phyloP scores from a whole-genome alignment of 2,888 invertebrate genomes.

The Drosophila mayaguana region DNA sequence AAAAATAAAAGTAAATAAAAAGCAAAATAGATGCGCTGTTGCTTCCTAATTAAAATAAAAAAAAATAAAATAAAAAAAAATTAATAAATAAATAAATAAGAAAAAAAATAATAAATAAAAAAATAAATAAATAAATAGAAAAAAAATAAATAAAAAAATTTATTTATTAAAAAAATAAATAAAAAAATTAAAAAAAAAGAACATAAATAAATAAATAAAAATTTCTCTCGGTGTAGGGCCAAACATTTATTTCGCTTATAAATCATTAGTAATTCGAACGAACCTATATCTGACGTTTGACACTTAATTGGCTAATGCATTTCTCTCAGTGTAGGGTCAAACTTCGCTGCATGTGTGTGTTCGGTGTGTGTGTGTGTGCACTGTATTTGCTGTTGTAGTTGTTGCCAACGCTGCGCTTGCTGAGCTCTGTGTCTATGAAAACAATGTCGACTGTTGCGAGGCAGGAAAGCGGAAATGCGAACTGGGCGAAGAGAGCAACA shows the following conservation, averaged over 20 bases:
- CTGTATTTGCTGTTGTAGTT: slow-evolving; percentile 38
- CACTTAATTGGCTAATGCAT: not conserved
- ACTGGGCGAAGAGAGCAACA: slow-evolving; percentile 63
- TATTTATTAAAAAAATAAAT: too few species aligned
- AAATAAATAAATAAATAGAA: too few species aligned
- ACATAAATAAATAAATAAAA: too few species aligned
- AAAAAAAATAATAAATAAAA: too few species aligned
- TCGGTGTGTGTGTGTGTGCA: not conserved
- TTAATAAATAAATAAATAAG: too few species aligned
- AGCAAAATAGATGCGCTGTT: too few species aligned
- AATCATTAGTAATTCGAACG: not conserved
- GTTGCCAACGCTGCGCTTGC: slow-evolving; percentile 58
- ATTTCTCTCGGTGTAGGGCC: not conserved
- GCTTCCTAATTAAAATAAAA: too few species aligned
- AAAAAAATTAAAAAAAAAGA: too few species aligned
- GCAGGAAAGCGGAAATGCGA: slow-evolving; percentile 79
- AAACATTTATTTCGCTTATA: not conserved
- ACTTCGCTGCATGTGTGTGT: slow-evolving; percentile 1
- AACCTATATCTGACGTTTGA: not conserved
- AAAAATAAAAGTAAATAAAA: too few species aligned
- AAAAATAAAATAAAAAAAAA: too few species aligned
- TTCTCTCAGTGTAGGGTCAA: slow-evolving; percentile 34
- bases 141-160: too few species aligned
- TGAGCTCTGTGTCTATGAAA: slow-evolving; percentile 61
- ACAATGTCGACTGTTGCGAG: slow-evolving; percentile 67